Base-by-base conservation (phyloP, 1,140 invertebrate species). In the Xylocopa sonorina region DNA sequence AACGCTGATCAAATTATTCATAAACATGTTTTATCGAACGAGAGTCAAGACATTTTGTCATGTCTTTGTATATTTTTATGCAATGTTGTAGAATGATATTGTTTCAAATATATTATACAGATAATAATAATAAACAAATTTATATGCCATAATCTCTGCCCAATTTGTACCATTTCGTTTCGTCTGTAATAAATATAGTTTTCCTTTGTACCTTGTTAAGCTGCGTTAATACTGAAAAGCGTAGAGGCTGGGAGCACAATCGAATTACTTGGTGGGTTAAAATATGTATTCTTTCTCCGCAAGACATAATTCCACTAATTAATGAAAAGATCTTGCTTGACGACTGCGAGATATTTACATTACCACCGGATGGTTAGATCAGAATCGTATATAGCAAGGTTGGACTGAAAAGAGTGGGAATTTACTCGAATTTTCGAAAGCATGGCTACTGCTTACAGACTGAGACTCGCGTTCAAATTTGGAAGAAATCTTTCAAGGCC, bases 51-150 rank as follows among this genome's bases (percentile, higher is more conserved):
- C 92, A 92, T 93, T 92, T 92, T 93, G 92, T 92, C 90, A 92
- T 92, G 92, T 93, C 92, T 93, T 93, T 93, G 91, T 93, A 93
- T 92, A 93, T 93, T 93, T 92, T 92, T 93, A 93, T 93, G 92
- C 92, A 92, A 92, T 92, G 92, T 93, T 93, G 92, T 93, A 93
- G 92, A 92, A 92, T 92, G 88, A 92, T 92, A 93, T 93, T 92
- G 91, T 93, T 93, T 93, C 89, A 92, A 92, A 92, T 92, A 92
- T 92, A 93, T 92, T 92, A 92, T 92, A 92, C 90, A 93, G 89
- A 93, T 92, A 92, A 92, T 91, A 87, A 92, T 90, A 93, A 92
- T 92, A 92, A 92, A 92, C 88, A 91, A 91, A 91, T 92, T 92
- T 92, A 91, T 92, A 92, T 92, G 90, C 89, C 90, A 89, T 71